Evolutionary conservation across 2,888 invertebrate species (phyloP), one percentile per base, ranked within the genome.

Genomic region (Eubasilissa splendida): DNA sequence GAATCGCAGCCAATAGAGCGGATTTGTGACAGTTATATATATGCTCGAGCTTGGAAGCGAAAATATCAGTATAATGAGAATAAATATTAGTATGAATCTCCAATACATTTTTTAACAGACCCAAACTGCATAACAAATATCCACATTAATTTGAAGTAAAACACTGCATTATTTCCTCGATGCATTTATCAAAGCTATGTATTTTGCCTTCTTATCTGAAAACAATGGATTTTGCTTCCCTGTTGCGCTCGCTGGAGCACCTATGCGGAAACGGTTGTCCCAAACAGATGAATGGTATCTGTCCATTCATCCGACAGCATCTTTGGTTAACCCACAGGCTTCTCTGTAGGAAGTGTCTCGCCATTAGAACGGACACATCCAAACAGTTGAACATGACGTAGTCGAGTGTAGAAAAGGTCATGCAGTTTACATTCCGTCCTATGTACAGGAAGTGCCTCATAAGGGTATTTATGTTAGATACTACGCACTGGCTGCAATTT

Each of bases 221-320:
- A 12, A 73, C 71, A 73, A 73, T 73, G 71, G 71, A 11, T 56
- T 11, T n/a, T 12, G 56, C 56, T 68, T 14, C 71, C 7, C 71
- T 14, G 71, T n/a, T 56, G 56, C 58, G 56, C 56, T 56, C 56
- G 22, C 11, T 42, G 71, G 71, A 73, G 56, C 71, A 73, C 71
- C 71, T 56, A 73, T 54, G 22, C 54, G 71, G 71, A 73, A 73
- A 56, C 58, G 56, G 42, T 73, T 73, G 56, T 58, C 71, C 56
- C 4, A 56, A 31, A 7, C 42, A 33, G 71, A 73, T 56, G 33
- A 56, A 73, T 73, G 33, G 71, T 73, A 73, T 73, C 71, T 71
- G 56, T 33, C 56, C n/a, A 31, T 31, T 58, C 56, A 73, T 73
- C 33, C 56, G 71, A 73, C 71, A 56, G 54, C 31, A 33, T 33